phyloP scores from a whole-genome alignment of 2,797 vertebrate genomes.

The Pseudochaenichthys georgianus region DNA sequence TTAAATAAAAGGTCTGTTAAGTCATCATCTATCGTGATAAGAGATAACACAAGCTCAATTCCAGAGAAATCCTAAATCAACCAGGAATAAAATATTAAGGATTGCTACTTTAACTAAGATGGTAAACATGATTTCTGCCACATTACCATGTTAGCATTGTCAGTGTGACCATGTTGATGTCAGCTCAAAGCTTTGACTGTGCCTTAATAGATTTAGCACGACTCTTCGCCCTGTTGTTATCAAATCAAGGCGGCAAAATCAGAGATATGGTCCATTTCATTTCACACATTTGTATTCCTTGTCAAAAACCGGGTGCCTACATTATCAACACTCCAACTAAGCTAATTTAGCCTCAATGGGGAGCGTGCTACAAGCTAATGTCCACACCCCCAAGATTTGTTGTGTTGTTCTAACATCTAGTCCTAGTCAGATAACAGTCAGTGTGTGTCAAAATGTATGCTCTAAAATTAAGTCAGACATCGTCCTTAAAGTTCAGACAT shows the following conservation, averaged over 20 bases:
- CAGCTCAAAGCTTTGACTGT: too few relatives aligned
- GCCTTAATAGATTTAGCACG: neutral
- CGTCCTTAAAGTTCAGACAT: neutral
- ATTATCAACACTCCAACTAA: neutral
- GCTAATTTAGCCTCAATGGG: neutral
- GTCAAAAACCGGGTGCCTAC: neutral
- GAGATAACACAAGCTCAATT: too few relatives aligned
- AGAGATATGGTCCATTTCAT: neutral
- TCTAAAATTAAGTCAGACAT: neutral
- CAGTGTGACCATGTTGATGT: neutral
- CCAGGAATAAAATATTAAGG: too few relatives aligned
- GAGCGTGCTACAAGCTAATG: neutral
- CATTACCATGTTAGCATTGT: neutral
- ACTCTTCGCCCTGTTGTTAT: neutral
- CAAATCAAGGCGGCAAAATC: neutral
- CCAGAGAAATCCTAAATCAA: too few relatives aligned
- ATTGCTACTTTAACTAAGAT: too few relatives aligned
- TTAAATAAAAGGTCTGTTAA: too few relatives aligned
- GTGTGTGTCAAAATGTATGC: neutral
- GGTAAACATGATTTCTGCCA: neutral
- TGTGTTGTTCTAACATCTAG: neutral
- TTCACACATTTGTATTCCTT: neutral
- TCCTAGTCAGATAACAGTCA: neutral
- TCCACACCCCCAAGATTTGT: neutral
- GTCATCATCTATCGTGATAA: too few relatives aligned